These are phyloP conservation scores for Zele albiditarsus DNA, from an alignment of 2,888 invertebrate genomes.

Conservation along the genomic window DNA sequence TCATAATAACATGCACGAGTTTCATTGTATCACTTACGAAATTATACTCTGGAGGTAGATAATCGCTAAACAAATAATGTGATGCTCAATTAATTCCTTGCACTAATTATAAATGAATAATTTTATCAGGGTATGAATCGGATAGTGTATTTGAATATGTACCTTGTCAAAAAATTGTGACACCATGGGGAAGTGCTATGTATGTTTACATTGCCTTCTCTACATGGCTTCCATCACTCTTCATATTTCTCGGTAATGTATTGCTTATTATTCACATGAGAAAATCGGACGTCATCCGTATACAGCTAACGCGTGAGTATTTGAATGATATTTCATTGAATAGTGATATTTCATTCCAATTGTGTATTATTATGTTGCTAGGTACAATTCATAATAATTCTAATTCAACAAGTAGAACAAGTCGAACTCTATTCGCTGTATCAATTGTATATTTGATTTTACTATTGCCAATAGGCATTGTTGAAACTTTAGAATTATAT, in stretches of 20 bases:
- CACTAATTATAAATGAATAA: background rate
- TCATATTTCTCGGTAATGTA: conserved; percentile 68
- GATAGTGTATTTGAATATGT: conserved; percentile 69
- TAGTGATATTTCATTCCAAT: background rate
- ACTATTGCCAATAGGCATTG: conserved; percentile 67
- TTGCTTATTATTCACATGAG: conserved; percentile 64
- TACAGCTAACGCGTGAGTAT: conserved; percentile 61
- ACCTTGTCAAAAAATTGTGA: conserved; percentile 63
- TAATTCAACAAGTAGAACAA: conserved; percentile 58
- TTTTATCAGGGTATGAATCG: conserved; percentile 66
- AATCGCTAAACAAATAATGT: conserved; percentile 4
- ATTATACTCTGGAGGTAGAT: conserved; percentile 65
- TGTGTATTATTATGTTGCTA: conserved; percentile 41
- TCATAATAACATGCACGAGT: conserved; percentile 55
- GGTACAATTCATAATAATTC: conserved; percentile 55
- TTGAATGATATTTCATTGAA: conserved; percentile 17
- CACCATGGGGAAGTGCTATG: conserved; percentile 65
- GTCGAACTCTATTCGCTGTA: conserved; percentile 66
- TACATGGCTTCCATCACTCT: conserved; percentile 68
- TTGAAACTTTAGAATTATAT: conserved; percentile 68
- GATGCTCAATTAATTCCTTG: background rate
- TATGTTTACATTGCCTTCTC: conserved; percentile 68
- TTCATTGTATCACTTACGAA: conserved; percentile 65
- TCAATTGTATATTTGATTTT: conserved; percentile 69
- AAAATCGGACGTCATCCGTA: conserved; percentile 59